Evolutionary conservation across 2,113 vertebrate species (phyloP).

Genomic region (Zonotrichia leucophrys): DNA sequence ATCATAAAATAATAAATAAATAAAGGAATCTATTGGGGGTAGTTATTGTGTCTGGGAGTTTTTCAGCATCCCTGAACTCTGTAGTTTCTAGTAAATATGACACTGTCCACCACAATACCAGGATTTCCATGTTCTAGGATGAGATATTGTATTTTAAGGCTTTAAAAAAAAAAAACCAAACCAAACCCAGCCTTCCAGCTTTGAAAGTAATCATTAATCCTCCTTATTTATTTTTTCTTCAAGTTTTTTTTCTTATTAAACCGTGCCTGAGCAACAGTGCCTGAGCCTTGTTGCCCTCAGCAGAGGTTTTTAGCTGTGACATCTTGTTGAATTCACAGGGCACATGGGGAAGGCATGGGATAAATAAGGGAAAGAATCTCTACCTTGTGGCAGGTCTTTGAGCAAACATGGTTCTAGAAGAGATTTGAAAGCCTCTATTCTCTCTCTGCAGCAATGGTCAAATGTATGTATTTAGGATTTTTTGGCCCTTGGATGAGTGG

Average conservation of each 20-base stretch:
- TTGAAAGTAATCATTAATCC: not conserved
- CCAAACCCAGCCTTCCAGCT: not conserved
- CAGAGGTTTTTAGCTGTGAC: not conserved
- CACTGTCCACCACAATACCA: not conserved
- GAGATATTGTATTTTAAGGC: not conserved
- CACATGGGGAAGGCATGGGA: not conserved
- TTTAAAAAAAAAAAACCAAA: not conserved
- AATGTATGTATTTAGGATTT: not conserved
- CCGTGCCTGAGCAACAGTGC: not conserved
- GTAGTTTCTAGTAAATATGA: not conserved
- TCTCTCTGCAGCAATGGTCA: not conserved
- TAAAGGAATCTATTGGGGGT: not conserved
- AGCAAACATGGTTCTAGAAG: not conserved
- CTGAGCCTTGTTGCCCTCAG: not conserved
- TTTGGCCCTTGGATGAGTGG: not conserved
- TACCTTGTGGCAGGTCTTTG: not conserved
- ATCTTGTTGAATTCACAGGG: conserved; percentile 2
- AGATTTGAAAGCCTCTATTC: not conserved
- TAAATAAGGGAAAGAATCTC: not conserved
- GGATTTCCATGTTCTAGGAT: not conserved
- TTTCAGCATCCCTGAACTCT: not conserved
- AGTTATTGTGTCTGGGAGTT: not conserved
- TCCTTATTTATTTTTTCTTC: not conserved
- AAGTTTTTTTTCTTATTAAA: not conserved
- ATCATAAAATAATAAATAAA: no score